Percentiles rank a stretch among this genome's conserved stretches.
These are phyloP conservation scores for Bucorvus abyssinicus DNA, from an alignment of 2,797 vertebrate species.

Conservation along the genomic window DNA sequence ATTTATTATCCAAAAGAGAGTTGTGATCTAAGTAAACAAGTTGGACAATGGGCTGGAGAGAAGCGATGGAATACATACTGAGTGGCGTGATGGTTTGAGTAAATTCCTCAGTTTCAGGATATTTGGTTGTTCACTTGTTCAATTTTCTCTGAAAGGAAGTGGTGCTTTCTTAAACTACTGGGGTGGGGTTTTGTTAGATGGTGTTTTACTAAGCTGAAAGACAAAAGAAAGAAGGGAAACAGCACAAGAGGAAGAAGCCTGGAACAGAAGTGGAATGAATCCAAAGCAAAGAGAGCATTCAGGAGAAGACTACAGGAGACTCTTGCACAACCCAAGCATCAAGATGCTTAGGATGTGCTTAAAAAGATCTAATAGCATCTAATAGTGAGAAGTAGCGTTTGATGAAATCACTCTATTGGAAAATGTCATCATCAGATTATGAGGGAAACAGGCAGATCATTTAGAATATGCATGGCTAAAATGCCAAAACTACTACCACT, in stretches of 20 bases:
- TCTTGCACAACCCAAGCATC: neutral
- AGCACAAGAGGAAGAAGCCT: neutral
- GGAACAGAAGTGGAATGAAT: neutral
- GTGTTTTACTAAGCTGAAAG: neutral
- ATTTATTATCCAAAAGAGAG: constrained; percentile 21
- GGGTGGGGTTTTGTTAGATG: neutral
- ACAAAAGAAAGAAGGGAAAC: neutral
- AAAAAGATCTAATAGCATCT: neutral
- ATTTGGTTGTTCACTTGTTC: neutral
- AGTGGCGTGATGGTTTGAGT: neutral
- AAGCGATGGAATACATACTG: neutral
- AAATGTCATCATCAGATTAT: neutral
- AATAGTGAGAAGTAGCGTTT: neutral
- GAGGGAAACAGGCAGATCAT: neutral
- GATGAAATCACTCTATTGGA: neutral
- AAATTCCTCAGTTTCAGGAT: neutral
- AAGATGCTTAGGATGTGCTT: neutral
- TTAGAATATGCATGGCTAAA: neutral
- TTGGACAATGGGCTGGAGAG: constrained; percentile 31
- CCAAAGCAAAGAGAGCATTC: neutral
- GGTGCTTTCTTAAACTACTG: neutral
- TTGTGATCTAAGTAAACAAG: constrained; percentile 33
- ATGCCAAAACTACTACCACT: neutral
- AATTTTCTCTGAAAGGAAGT: neutral
- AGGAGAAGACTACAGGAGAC: neutral